These are phyloP conservation scores for Metallyticus violacea DNA, from an alignment of 2,888 invertebrate species.

Conservation along the genomic window DNA sequence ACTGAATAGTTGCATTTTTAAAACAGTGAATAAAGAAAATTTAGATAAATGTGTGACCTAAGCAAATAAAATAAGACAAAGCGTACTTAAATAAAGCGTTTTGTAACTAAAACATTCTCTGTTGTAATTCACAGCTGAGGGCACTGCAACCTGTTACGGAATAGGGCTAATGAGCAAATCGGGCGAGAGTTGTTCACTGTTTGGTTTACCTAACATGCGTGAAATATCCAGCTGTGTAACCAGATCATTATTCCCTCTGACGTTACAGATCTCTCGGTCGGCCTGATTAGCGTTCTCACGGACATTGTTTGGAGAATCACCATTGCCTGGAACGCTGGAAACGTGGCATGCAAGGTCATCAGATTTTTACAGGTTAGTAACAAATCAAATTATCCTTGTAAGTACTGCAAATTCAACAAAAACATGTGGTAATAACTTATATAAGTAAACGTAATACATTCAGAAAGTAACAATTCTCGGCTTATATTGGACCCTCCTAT, in stretches of 20 bases:
- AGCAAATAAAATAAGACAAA: too few relatives aligned
- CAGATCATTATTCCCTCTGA: slow-evolving; percentile 2
- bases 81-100: too few relatives aligned
- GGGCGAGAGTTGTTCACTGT: background rate
- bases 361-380: slow-evolving; percentile 47
- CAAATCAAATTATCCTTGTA: too few relatives aligned
- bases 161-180: background rate
- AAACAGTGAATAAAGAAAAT: too few relatives aligned
- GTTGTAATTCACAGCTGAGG: background rate
- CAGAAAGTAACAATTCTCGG: too few relatives aligned
- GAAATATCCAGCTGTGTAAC: background rate
- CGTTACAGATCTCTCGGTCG: slow-evolving; percentile 48
- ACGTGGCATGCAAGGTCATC: slow-evolving; percentile 49
- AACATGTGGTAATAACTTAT: too few relatives aligned
- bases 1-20: too few relatives aligned
- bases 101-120: too few relatives aligned
- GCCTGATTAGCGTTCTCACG: slow-evolving; percentile 49
- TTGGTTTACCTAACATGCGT: background rate
- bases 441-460: too few relatives aligned
- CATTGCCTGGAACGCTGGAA: slow-evolving; percentile 49
- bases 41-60: too few relatives aligned
- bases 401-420: too few relatives aligned
- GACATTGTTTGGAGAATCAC: slow-evolving; percentile 51
- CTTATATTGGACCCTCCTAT: too few relatives aligned
- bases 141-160: background rate